Evolutionary conservation across 2,888 invertebrate species (phyloP), one percentile per base, ranked within the genome.

Genomic region (Cantharis rufa): DNA sequence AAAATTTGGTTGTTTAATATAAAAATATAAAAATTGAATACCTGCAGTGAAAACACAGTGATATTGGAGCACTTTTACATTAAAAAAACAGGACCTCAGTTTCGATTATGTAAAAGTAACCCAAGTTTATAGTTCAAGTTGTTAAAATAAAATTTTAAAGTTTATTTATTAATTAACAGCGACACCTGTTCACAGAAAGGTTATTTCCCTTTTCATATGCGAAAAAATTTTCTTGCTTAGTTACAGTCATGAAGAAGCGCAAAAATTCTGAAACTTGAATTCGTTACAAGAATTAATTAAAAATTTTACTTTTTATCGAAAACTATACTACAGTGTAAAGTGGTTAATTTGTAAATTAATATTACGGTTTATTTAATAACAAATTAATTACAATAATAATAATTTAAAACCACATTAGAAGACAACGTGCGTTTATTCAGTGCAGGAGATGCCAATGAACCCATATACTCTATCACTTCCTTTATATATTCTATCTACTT

Each of bases 391-490:
- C 71, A 71, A 70, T 71, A 71, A 70, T 71, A 70, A 69, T 62
- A 69, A 63, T 69, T 63, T 70, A 75, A 63, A 64, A 72, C 63
- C 70, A 70, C 27, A 15, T 24, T 72, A 62, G 72, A 70, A 69
- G 68, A 72, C 63, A 70, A 70, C 63, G 61, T 28, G 63, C 62
- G 70, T 64, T 72, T 70, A 76, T 72, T 71, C 76, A 73, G 75
- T 75, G 71, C 71, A 72, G 72, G 48, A 18, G 72, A 69, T 78
- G 78, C 76, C 76, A 77, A 76, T 78, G 78, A 78, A 78, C 77
- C 71, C 71, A 64, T 73, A 48, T 48, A 71, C 72, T 63, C 73
- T 76, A 24, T 75, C 62, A 76, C 76, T 76, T 78, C 76, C 76
- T 76, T 63, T 78, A 74, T 61, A 48, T 74, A 71, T 71, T 74